Base-by-base conservation (phyloP, 2,113 vertebrate genomes). In the Dendropsophus ebraccatus region DNA sequence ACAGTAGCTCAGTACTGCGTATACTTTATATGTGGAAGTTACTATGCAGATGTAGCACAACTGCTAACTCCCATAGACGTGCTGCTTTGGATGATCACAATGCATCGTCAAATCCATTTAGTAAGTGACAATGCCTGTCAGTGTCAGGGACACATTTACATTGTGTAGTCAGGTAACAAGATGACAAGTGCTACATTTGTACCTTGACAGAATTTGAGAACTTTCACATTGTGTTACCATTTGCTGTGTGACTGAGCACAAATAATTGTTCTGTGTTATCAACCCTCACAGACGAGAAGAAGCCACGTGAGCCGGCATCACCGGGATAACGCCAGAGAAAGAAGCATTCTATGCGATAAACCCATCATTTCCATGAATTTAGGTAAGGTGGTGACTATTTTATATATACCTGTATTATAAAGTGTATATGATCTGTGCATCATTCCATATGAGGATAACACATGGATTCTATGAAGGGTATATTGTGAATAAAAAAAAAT, bases 221-320 rank as follows among this genome's bases (percentile, higher is more conserved):
- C 32, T 37, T 37, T 70, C 67, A 70, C 67, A 67, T 32, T 67
- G 62, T n/a, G 11, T 70, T 70, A 70, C 35, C 28, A 69, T 69
- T 69, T 19, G 14, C 65, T 69, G 65, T 30, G 25, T 14, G 60
- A 65, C 12, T 17, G 1, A 8, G 67, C 32, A 17, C 17, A 37
- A 70, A 70, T 70, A 2, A 37, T 70, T 70, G 6, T 14, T 35
- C 1, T 37, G 67, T 37, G 32, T 70, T 70, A 37, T 70, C 67
- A 35, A 35, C 65, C 10, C 28, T 35, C 30, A 67, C 6, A 67
- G 30, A 30, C 8, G 32, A 16, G 67, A 70, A 37, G 32, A 21
- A 37, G 32, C 30, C 17, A 35, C 4, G 28, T 67, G 62, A 6
- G 37, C 19, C 17, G 32, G 17, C 67, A 37, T 21, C 8, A 37